A percentile compares a stretch with the other conserved stretches of the same genome.
These are phyloP conservation scores for Parascotia fuliginaria DNA, from an alignment of 2,888 invertebrate genomes.

Conservation along the genomic window DNA sequence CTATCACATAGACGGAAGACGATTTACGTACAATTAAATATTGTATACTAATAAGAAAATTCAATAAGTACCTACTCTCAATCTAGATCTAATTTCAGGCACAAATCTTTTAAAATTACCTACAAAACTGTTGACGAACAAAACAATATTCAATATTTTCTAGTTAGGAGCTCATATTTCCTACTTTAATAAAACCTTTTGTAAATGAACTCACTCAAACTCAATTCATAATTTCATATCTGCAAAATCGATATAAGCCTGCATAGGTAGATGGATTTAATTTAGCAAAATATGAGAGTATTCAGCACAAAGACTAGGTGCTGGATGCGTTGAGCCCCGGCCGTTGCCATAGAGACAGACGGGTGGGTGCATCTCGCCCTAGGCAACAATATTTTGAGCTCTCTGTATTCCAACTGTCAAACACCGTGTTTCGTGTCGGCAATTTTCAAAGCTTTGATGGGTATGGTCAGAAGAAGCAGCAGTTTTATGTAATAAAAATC, in stretches of 20 bases:
- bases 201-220: neutral
- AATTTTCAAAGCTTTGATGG: constrained; percentile 1
- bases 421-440: neutral
- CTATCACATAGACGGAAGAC: too few species aligned
- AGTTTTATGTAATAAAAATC: too few species aligned
- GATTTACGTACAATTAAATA: too few species aligned
- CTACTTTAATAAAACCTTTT: neutral
- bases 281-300: constrained; percentile 3
- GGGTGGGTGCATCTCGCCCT: constrained; percentile 7
- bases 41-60: too few species aligned
- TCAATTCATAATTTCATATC: neutral
- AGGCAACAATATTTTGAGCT: constrained; percentile 7
- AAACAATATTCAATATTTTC: too few species aligned
- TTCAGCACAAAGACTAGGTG: constrained; percentile 3
- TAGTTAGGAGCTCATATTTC: too few species aligned
- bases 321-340: constrained; percentile 4
- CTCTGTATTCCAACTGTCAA: constrained; percentile 7
- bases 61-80: too few species aligned
- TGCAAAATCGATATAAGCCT: neutral
- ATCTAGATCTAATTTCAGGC: too few species aligned
- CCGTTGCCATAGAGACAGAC: constrained; percentile 8
- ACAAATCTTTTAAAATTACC: too few species aligned
- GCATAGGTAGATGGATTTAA: constrained; percentile 3
- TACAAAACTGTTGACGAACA: too few species aligned
- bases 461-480: neutral